phyloP scores from a whole-genome alignment of 2,888 invertebrate species.

The Dryococelus australis region DNA sequence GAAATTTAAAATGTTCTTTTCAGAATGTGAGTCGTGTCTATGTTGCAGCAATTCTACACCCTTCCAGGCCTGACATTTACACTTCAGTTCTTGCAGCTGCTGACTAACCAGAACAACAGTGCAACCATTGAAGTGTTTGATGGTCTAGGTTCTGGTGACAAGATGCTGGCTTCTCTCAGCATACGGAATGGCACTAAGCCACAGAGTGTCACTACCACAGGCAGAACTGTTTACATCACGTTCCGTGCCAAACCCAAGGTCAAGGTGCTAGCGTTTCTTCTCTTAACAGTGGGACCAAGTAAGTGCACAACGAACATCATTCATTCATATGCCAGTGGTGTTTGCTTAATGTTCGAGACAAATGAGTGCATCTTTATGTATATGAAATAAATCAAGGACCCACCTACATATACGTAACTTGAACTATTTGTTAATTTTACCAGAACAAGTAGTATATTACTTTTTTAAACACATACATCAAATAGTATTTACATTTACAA shows the following conservation, averaged over 20 bases:
- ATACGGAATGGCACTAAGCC: conserved; percentile 87
- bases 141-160: conserved; percentile 63
- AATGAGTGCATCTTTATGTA: too few relatives aligned
- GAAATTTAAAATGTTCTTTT: too few relatives aligned
- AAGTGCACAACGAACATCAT: conserved; percentile 52
- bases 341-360: too few relatives aligned
- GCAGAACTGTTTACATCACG: conserved; percentile 80
- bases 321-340: too few relatives aligned
- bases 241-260: conserved; percentile 78
- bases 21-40: too few relatives aligned
- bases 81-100: conserved; percentile 82
- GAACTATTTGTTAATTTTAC: too few relatives aligned
- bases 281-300: conserved; percentile 77
- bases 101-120: conserved; percentile 74
- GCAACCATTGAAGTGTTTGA: conserved; percentile 66
- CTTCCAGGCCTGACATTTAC: conserved; percentile 82
- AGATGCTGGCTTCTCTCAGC: conserved; percentile 72
- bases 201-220: conserved; percentile 84
- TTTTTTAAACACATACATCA: too few relatives aligned
- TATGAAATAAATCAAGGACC: too few relatives aligned
- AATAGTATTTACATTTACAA: too few relatives aligned
- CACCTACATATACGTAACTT: too few relatives aligned
- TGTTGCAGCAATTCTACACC: conserved; percentile 72
- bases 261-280: conserved; percentile 78
- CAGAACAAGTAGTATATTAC: too few relatives aligned